A percentile compares a stretch with the other conserved stretches of the same genome.
These are phyloP conservation scores for Pipistrellus pipistrellus DNA, from an alignment of 2,797 vertebrate genomes.

Conservation along the genomic window DNA sequence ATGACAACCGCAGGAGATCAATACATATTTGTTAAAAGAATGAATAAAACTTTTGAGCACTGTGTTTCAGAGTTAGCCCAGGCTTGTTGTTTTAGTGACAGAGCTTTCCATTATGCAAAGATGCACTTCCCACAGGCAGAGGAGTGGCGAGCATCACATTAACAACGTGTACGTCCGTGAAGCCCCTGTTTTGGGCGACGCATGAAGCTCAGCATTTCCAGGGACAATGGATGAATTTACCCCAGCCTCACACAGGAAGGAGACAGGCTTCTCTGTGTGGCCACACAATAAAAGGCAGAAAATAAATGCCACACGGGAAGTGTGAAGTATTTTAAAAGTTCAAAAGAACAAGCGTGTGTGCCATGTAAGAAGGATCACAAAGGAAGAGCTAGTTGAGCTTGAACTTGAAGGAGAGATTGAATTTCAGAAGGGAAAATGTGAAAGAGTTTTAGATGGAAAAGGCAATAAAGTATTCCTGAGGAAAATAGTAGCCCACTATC, in stretches of 20 bases:
- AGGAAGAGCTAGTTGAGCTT: background rate
- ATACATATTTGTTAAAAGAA: slow-evolving; percentile 38
- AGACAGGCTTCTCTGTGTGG: background rate
- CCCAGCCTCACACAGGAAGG: background rate
- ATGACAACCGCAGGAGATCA: slow-evolving; percentile 25
- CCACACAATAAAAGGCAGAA: background rate
- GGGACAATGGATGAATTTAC: background rate
- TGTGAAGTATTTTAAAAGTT: background rate
- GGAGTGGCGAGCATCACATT: background rate
- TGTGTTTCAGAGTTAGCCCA: background rate
- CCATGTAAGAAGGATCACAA: background rate
- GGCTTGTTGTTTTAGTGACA: background rate
- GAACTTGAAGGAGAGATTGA: background rate
- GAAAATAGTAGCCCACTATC: background rate
- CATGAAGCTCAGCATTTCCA: background rate
- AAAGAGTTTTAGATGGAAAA: background rate
- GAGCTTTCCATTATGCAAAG: slow-evolving; percentile 8
- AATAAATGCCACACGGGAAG: background rate
- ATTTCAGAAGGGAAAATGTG: background rate
- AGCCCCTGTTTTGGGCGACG: background rate
- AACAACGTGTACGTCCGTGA: background rate
- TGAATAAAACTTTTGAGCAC: slow-evolving; percentile 31
- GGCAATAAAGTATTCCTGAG: background rate
- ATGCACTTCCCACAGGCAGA: background rate
- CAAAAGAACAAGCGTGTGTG: background rate